A percentile compares a stretch with the other conserved stretches of the same genome.
Evolutionary conservation across 2,797 vertebrate species (phyloP).

Genomic region (Acanthurus leucopareius): DNA sequence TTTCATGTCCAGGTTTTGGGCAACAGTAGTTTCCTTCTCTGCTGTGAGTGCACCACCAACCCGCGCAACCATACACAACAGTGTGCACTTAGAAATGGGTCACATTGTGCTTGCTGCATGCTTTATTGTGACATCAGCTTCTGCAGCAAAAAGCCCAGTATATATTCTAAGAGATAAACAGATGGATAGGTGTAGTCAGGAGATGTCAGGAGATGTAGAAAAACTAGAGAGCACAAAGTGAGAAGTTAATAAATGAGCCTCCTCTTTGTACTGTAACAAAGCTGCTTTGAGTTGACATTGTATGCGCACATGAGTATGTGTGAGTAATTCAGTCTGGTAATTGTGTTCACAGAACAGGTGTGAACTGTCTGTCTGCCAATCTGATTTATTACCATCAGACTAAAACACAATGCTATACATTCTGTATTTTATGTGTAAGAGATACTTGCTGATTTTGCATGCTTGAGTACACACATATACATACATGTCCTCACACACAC

Average conservation of each 20-base stretch:
- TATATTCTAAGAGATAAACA: neutral
- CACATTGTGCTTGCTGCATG: conserved; percentile 27
- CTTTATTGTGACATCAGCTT: conserved; percentile 25
- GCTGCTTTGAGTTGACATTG: neutral
- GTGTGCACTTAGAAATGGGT: conserved; percentile 33
- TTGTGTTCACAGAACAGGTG: conserved; percentile 44
- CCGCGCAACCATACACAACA: neutral
- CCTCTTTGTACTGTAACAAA: conserved; percentile 11
- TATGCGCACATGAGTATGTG: neutral
- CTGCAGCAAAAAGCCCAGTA: conserved; percentile 15
- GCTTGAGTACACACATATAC: conserved; percentile 40
- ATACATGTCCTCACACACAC: conserved; percentile 23
- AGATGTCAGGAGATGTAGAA: neutral
- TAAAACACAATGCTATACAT: conserved; percentile 53
- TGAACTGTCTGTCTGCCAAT: conserved; percentile 53
- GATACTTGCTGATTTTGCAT: conserved; percentile 57
- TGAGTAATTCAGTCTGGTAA: conserved; percentile 15
- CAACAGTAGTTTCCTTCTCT: neutral
- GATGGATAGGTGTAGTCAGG: neutral
- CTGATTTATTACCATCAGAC: conserved; percentile 57
- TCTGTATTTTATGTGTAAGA: conserved; percentile 68
- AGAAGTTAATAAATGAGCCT: conserved; percentile 26
- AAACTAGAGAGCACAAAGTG: neutral
- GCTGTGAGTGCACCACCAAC: neutral
- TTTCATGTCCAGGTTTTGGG: conserved; percentile 4